Evolutionary conservation across 2,797 vertebrate genomes (phyloP), one percentile per base, ranked within the genome.

Genomic region (Pelodytes ibericus): DNA sequence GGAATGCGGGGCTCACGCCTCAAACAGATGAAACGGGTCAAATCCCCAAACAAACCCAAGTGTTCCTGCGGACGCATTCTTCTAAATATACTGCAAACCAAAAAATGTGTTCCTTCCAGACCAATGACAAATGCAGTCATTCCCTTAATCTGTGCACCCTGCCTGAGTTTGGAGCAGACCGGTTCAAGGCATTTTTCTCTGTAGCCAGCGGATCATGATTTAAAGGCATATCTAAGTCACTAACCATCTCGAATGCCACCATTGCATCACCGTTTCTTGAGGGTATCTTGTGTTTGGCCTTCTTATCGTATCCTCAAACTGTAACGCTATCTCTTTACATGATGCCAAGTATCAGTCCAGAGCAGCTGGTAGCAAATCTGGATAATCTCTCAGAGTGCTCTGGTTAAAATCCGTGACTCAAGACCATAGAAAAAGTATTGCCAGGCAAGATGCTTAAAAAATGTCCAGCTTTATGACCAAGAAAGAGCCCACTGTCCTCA

Each of bases 291-390:
- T 86, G 83, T 80, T n/a, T 85, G 81, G 76, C 74, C 84, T 83
- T 88, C 84, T 83, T 87, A 81, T 88, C 86, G 84, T 87, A 81
- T 86, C 86, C 84, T 83, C 85, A 85, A 76, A 77, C 72, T 24
- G 69, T 71, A 71, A 71, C 49, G 16, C 22, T 33, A 89, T 88
- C 88, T 81, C 77, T 58, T 86, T 86, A 84, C 83, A 84, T 88
- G 83, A 71, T 82, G 88, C 88, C 86, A 88, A 89, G 83, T 88
- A 86, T 85, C 84, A 83, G 84, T 79, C 82, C 81, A 80, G 82
- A 87, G 86, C 88, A 89, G 88, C 86, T 89, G 88, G 84, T 82
- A 81, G 85, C 83, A 88, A 88, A 88, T 85, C 88, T 88, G 84
- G 75, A 86, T 88, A 89, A 88, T 89, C 88, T 88, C 86, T 84